Percentiles rank a stretch among this genome's conserved stretches.
These are phyloP conservation scores for Tinamus guttatus DNA, from an alignment of 2,113 vertebrate genomes.

Conservation along the genomic window DNA sequence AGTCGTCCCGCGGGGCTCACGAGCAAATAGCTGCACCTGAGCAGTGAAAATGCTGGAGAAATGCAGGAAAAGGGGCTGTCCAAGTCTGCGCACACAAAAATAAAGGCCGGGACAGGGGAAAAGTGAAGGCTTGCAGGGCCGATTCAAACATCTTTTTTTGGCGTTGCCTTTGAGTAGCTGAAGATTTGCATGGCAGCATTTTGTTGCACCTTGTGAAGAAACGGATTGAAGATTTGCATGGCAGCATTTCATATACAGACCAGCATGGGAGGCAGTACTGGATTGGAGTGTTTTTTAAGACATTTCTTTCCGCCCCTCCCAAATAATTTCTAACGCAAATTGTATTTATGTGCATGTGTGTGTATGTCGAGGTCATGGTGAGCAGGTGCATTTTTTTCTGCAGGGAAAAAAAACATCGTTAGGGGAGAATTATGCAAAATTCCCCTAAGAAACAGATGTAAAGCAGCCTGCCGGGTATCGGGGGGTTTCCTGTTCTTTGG, in stretches of 20 bases:
- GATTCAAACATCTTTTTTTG: neutral
- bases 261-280: neutral
- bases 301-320: neutral
- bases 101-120: neutral
- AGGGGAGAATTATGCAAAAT: neutral
- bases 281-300: neutral
- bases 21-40: neutral
- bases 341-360: no score
- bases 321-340: neutral
- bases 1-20: neutral
- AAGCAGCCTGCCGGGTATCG: slow-evolving; percentile 29
- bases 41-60: neutral
- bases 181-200: neutral
- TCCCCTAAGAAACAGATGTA: neutral
- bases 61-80: neutral
- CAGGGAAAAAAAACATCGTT: neutral
- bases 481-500: neutral
- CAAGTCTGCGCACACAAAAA: neutral
- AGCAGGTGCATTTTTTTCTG: neutral
- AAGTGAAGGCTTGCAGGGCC: neutral
- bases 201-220: no score
- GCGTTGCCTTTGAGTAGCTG: neutral
- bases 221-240: neutral
- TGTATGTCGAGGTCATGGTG: neutral
- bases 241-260: neutral